Evolutionary conservation across 2,797 vertebrate genomes (phyloP).

Genomic region (Sus cebifrons): DNA sequence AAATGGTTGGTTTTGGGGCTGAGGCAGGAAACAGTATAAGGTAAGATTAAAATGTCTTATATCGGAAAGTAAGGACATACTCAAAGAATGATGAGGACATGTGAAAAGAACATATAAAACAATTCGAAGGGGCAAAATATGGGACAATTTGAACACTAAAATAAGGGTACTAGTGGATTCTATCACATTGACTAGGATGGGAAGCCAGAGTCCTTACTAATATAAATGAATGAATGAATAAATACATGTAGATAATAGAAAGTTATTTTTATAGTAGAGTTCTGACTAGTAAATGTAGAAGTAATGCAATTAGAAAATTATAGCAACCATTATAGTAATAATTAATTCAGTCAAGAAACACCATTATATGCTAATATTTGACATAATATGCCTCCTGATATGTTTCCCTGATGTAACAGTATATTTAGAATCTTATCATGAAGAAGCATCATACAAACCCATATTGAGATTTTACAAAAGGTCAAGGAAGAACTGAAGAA

Average conservation of each 20-base stretch:
- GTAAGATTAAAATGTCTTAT: constrained; percentile 4
- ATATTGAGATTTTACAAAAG: constrained; percentile 23
- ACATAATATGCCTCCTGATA: not conserved
- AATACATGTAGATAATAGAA: not conserved
- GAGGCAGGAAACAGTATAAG: not conserved
- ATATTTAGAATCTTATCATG: constrained; percentile 42
- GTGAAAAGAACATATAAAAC: not conserved
- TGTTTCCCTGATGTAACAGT: not conserved
- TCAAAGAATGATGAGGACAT: not conserved
- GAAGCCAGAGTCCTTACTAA: not conserved
- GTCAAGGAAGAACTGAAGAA: not conserved
- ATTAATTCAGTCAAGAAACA: constrained; percentile 53
- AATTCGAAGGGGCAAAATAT: constrained; percentile 30
- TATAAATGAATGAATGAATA: constrained; percentile 40
- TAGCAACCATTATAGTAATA: not conserved
- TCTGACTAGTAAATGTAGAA: constrained; percentile 29
- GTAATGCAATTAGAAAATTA: not conserved
- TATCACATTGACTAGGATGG: constrained; percentile 13
- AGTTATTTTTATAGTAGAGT: constrained; percentile 1
- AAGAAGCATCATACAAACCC: constrained; percentile 44
- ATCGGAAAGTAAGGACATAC: not conserved
- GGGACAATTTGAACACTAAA: constrained; percentile 8
- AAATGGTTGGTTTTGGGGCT: constrained; percentile 38
- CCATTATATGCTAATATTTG: not conserved
- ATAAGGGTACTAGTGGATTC: constrained; percentile 5